Percentiles rank a stretch among this genome's conserved stretches.
Conservation (phyloP, 2,113 vertebrate species). For the Ammodytes marinus region DNA sequence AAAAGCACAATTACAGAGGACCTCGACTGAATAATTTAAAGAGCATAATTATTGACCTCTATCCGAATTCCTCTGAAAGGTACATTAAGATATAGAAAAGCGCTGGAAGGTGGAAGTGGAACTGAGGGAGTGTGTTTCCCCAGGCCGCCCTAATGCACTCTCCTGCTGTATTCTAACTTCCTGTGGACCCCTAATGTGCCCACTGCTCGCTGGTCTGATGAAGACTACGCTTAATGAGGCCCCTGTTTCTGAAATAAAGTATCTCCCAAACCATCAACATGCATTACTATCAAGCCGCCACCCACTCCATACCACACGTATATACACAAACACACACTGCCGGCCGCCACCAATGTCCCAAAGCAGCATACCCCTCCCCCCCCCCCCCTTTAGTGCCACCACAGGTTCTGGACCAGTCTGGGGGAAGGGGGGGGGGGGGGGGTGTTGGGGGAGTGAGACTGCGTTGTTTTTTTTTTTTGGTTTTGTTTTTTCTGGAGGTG, state of each 20-base stretch:
- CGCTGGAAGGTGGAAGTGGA: slow-evolving; percentile 76
- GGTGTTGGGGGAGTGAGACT: slow-evolving; percentile 17
- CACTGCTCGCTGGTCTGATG: slow-evolving; percentile 77
- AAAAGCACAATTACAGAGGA: slow-evolving; percentile 88
- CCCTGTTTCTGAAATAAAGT: slow-evolving; percentile 86
- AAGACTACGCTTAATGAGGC: slow-evolving; percentile 86
- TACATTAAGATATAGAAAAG: slow-evolving; percentile 88
- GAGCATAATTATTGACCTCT: slow-evolving; percentile 89
- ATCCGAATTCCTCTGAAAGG: slow-evolving; percentile 88
- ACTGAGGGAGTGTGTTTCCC: slow-evolving; percentile 78
- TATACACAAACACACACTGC: slow-evolving; percentile 28
- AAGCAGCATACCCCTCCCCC: slow-evolving; percentile 1
- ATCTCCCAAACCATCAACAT: slow-evolving; percentile 84
- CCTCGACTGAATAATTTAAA: slow-evolving; percentile 89
- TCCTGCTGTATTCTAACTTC: slow-evolving; percentile 83
- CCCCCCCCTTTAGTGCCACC: slow-evolving; percentile 63
- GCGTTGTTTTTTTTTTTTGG: slow-evolving; percentile 7
- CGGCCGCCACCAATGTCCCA: slow-evolving; percentile 28
- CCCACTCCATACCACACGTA: slow-evolving; percentile 56
- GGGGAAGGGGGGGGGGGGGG: slow-evolving; percentile 37
- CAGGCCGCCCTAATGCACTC: slow-evolving; percentile 85
- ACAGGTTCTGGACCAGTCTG: slow-evolving; percentile 55
- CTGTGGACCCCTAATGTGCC: slow-evolving; percentile 86
- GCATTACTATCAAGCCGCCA: slow-evolving; percentile 81
- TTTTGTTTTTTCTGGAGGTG: slow-evolving; percentile 14